These are phyloP conservation scores for Malurus cyaneus DNA, from an alignment of 2,113 vertebrate species.

Conservation along the genomic window DNA sequence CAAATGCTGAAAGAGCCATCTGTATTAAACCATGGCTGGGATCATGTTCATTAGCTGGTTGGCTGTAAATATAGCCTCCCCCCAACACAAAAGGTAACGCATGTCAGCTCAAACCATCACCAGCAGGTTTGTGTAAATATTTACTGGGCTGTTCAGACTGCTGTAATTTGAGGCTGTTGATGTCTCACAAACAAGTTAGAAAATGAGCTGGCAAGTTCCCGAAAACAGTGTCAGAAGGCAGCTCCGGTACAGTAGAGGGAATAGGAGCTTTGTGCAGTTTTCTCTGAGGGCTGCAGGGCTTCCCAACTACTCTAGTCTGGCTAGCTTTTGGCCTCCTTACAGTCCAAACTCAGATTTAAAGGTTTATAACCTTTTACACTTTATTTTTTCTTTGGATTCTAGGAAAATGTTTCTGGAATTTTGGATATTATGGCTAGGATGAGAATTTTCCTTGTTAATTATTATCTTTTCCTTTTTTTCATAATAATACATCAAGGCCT, in stretches of 20 bases:
- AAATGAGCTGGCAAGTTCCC: conserved; percentile 62
- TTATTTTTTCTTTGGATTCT: background rate
- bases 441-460: background rate
- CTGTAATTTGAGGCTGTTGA: conserved; percentile 63
- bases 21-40: conserved; percentile 52
- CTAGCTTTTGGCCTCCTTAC: background rate
- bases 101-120: conserved; percentile 59
- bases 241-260: background rate
- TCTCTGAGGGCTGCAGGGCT: background rate
- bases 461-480: background rate
- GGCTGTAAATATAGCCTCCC: conserved; percentile 68
- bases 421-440: background rate
- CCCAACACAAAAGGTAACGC: conserved; percentile 43
- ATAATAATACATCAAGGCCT: background rate
- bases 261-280: conserved; percentile 15
- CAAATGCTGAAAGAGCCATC: conserved; percentile 60
- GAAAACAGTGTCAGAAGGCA: conserved; percentile 55
- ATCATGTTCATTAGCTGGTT: conserved; percentile 71
- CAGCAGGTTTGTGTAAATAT: conserved; percentile 69
- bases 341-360: background rate
- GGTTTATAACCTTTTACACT: background rate
- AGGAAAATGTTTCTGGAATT: background rate
- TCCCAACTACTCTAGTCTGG: background rate
- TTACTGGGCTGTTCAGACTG: conserved; percentile 58
- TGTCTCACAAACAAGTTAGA: conserved; percentile 56